phyloP scores from a whole-genome alignment of 2,888 invertebrate genomes.

The Nymphalis urticae region DNA sequence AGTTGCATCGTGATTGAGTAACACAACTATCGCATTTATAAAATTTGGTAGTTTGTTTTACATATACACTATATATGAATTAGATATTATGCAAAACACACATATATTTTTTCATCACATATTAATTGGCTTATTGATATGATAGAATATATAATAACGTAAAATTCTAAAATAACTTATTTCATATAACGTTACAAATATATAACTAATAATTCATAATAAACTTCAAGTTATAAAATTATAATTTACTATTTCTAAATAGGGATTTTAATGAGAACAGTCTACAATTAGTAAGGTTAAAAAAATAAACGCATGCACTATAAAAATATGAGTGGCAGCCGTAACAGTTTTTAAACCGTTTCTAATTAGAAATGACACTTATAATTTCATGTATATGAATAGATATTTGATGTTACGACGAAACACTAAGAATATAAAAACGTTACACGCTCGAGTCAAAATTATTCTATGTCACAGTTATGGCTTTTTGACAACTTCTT shows the following conservation, averaged over 20 bases:
- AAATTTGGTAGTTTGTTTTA: no score
- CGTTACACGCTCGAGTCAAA: not conserved
- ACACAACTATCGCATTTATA: no score
- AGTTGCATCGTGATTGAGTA: no score
- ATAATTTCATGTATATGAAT: slow-evolving; percentile 50
- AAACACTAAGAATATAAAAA: not conserved
- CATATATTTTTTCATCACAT: no score
- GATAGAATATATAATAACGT: no score
- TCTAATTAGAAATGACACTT: slow-evolving; percentile 71
- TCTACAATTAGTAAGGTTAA: slow-evolving; percentile 25
- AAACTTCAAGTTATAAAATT: not conserved
- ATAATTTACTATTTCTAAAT: slow-evolving; percentile 3
- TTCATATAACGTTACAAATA: no score
- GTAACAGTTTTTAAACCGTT: slow-evolving; percentile 57
- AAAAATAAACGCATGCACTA: slow-evolving; percentile 35
- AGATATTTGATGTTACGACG: slow-evolving; percentile 1
- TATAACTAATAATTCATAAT: not conserved
- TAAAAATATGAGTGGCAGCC: slow-evolving; percentile 55
- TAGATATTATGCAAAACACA: no score
- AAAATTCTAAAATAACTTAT: no score
- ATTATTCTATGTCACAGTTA: no score
- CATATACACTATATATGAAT: no score
- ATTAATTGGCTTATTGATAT: no score
- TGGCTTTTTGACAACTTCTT: no score
- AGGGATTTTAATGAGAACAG: slow-evolving; percentile 7